Conservation (phyloP, 1,140 invertebrate species). For the Drosophila setifemur region DNA sequence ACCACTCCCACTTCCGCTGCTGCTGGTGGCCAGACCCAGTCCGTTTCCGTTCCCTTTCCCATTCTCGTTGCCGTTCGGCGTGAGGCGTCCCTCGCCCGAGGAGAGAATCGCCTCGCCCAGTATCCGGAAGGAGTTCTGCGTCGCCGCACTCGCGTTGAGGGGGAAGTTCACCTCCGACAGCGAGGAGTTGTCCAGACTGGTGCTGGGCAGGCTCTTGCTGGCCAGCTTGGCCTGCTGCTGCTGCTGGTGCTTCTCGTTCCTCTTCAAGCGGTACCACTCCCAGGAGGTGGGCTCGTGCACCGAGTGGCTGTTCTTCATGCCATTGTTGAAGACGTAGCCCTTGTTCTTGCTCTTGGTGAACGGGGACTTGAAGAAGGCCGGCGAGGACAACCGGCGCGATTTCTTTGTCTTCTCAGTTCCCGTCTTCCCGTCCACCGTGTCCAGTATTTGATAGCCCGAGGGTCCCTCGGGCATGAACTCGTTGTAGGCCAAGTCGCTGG, state of each 20-base stretch:
- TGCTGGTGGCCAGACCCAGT: slow-evolving; percentile 34
- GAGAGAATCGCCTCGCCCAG: slow-evolving; percentile 70
- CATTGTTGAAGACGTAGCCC: slow-evolving; percentile 43
- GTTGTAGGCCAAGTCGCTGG: slow-evolving; percentile 75
- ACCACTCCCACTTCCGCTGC: slow-evolving; percentile 52
- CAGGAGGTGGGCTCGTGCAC: slow-evolving; percentile 79
- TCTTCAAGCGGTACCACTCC: slow-evolving; percentile 79
- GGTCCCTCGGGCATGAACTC: slow-evolving; percentile 82
- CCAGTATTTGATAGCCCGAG: slow-evolving; percentile 70
- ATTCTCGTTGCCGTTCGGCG: slow-evolving; percentile 38
- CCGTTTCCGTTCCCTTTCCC: slow-evolving; percentile 36
- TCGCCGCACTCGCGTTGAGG: slow-evolving; percentile 20
- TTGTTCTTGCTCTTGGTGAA: slow-evolving; percentile 82
- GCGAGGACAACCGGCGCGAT: slow-evolving; percentile 84
- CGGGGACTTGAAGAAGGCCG: slow-evolving; percentile 86
- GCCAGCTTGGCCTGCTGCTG: slow-evolving; percentile 21
- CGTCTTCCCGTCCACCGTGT: slow-evolving; percentile 78
- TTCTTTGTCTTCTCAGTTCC: slow-evolving; percentile 62
- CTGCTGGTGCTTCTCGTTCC: slow-evolving; percentile 54
- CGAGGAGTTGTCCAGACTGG: slow-evolving; percentile 69
- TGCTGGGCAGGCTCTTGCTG: slow-evolving; percentile 37
- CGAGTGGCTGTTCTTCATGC: slow-evolving; percentile 56
- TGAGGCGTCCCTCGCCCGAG: slow-evolving; percentile 47
- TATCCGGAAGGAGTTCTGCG: slow-evolving; percentile 76
- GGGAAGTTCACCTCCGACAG: slow-evolving; percentile 74